These are phyloP conservation scores for Plusia festucae DNA, from an alignment of 2,888 invertebrate genomes.

Conservation along the genomic window DNA sequence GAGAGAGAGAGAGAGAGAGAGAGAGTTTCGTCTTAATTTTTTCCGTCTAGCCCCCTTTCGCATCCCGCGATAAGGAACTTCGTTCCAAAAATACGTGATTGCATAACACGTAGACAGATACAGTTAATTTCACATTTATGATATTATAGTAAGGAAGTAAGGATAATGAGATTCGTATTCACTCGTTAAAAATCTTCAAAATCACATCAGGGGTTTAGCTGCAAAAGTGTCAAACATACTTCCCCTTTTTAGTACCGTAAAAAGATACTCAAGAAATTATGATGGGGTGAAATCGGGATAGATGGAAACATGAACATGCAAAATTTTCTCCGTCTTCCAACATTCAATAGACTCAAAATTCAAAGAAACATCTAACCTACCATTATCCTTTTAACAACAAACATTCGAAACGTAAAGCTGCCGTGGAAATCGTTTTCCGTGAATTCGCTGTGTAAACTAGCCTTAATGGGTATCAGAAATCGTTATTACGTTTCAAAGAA, in stretches of 20 bases:
- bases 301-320: neutral
- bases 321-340: neutral
- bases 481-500: slow-evolving; percentile 75
- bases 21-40: too few relatives aligned
- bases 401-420: slow-evolving; percentile 28
- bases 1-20: too few relatives aligned
- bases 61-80: too few relatives aligned
- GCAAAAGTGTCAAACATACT: neutral
- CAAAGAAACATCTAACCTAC: slow-evolving; percentile 13
- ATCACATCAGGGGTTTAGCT: neutral
- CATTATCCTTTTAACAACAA: slow-evolving; percentile 27
- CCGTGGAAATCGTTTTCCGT: slow-evolving; percentile 28
- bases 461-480: slow-evolving; percentile 61
- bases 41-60: too few relatives aligned
- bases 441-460: slow-evolving; percentile 52
- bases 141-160: too few relatives aligned
- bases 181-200: too few relatives aligned
- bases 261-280: neutral
- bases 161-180: too few relatives aligned
- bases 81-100: too few relatives aligned
- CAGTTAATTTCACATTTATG: too few relatives aligned
- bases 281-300: neutral
- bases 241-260: too few relatives aligned
- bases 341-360: neutral
- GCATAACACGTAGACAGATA: too few relatives aligned